Conservation (phyloP, 2,113 vertebrate genomes). For the Hymenochirus boettgeri region DNA sequence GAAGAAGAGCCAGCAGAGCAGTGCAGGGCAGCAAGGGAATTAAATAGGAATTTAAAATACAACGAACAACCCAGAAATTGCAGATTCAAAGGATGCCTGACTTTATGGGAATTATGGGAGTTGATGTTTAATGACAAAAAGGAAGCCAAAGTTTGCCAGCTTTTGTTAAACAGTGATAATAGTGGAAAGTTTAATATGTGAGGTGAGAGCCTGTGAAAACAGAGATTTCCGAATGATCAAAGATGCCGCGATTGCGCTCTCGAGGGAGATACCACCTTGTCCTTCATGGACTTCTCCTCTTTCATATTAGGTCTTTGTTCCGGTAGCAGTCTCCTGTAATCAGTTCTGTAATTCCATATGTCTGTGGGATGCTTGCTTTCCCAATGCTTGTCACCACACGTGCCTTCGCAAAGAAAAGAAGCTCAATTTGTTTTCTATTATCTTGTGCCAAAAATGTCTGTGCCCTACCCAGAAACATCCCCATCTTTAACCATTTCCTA, state of each 20-base stretch:
- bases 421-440: constrained; percentile 9
- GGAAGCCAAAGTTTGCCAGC: no score
- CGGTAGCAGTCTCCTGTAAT: constrained; percentile 27
- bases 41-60: no score
- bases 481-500: no score
- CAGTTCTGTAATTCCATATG: constrained; percentile 30
- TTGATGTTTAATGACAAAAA: no score
- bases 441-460: constrained; percentile 26
- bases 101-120: no score
- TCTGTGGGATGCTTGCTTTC: not conserved
- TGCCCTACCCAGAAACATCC: no score
- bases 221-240: constrained; percentile 10
- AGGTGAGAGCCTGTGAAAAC: constrained; percentile 6
- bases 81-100: no score
- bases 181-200: constrained; percentile 18
- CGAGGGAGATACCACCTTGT: not conserved
- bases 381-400: constrained; percentile 26
- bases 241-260: constrained; percentile 7
- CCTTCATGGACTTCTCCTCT: constrained; percentile 20
- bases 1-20: no score
- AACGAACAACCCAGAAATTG: no score
- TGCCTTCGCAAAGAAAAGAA: constrained; percentile 3
- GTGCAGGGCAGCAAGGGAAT: no score
- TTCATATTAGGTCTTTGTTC: constrained; percentile 34
- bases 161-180: not conserved